Evolutionary conservation across 2,888 invertebrate genomes (phyloP), one percentile per base, ranked within the genome.

Genomic region (Amphimallon solstitiale): DNA sequence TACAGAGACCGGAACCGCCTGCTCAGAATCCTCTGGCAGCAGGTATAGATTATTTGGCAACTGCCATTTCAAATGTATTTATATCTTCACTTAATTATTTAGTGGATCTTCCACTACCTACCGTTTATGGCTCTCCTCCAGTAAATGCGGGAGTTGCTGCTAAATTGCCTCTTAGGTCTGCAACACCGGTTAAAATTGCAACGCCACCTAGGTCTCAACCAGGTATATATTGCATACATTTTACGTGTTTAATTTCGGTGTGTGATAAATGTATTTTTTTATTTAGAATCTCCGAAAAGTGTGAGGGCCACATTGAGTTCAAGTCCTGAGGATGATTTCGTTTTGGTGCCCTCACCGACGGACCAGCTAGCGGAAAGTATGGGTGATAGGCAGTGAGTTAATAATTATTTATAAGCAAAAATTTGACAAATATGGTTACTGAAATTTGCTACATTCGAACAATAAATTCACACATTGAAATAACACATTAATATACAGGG

Each of bases 251-350:
- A 21, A 4, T 6, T 51, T 29, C 4, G 19, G 2, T 1, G 29
- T 17, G 1, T 38, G 19, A 21, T 60, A 63, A 37, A 54, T n/a
- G n/a, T 60, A 45, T 45, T 45, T 56, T 66, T 61, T 15, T 71
- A 78, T 76, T 71, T 75, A 81, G 82, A 82, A 76, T 81, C 82
- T 66, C 82, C 82, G 51, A 76, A 77, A 74, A 79, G 80, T 67
- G 76, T 79, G 66, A 76, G 79, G 72, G 78, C 74, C 23, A 76
- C 79, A 38, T 75, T 82, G 68, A 85, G 84, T 75, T 85, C 86
- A 79, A 90, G 90, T 75, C 90, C 90, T 72, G 92, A 92, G 80
- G 92, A 93, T 83, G 93, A 92, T 84, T 93, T 92, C 85, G 93
- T 93, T 76, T 84, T 93, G 81, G 92, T 93, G 76, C 91, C 93